A percentile compares a stretch with the other conserved stretches of the same genome.
phyloP scores from a whole-genome alignment of 2,888 invertebrate genomes.

The Agonopterix alstromeriana region DNA sequence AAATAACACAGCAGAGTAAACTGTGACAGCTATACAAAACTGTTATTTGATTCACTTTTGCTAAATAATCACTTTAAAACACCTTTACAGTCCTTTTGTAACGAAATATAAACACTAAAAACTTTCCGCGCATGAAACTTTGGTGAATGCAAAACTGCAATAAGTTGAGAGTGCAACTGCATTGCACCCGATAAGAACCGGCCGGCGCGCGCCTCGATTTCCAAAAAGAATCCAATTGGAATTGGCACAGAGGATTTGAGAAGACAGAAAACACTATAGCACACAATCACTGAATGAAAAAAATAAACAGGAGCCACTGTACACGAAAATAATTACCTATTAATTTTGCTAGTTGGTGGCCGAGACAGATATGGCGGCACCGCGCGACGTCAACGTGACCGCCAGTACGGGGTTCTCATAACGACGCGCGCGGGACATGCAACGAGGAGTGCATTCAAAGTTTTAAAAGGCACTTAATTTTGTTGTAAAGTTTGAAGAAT shows the following conservation, averaged over 20 bases:
- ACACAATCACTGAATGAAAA: constrained; percentile 54
- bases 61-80: constrained; percentile 58
- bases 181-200: constrained; percentile 76
- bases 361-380: constrained; percentile 83
- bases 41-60: constrained; percentile 61
- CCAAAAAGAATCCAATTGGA: constrained; percentile 70
- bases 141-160: constrained; percentile 73
- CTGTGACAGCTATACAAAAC: constrained; percentile 60
- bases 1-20: constrained; percentile 70
- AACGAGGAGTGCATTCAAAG: constrained; percentile 79
- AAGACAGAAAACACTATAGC: constrained; percentile 52
- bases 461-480: constrained; percentile 63
- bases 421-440: constrained; percentile 86
- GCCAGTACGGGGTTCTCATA: constrained; percentile 85
- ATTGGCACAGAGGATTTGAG: constrained; percentile 42
- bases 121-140: constrained; percentile 73
- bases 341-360: constrained; percentile 78
- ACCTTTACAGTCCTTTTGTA: constrained; percentile 50
- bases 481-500: constrained; percentile 46
- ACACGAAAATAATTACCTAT: constrained; percentile 77
- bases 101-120: constrained; percentile 55
- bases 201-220: constrained; percentile 72
- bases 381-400: constrained; percentile 82
- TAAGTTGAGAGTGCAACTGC: constrained; percentile 77
- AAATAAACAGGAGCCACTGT: constrained; percentile 55